A percentile compares a stretch with the other conserved stretches of the same genome.
phyloP scores from a whole-genome alignment of 92 coral and sea anemone species.

The Parazoanthus darwini region DNA sequence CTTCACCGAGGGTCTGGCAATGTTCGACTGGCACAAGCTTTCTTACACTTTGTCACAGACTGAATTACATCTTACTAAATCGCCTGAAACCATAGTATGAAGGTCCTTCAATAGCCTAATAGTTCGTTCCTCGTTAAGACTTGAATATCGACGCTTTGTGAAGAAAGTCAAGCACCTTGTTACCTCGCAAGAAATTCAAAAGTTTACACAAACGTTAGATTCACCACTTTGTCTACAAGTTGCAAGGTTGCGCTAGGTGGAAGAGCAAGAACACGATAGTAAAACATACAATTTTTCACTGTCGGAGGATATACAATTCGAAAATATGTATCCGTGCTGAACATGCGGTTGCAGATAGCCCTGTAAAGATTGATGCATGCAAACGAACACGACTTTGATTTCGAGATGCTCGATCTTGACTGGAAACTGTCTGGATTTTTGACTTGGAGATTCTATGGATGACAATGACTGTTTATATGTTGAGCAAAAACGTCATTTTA shows the following conservation, averaged over 20 bases:
- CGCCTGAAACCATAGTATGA: slow-evolving; percentile 31
- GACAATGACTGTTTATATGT: background rate
- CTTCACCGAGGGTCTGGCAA: background rate
- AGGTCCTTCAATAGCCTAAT: background rate
- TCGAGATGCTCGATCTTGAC: no score
- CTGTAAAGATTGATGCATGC: no score
- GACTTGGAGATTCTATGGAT: background rate
- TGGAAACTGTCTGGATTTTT: no score
- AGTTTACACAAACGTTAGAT: no score
- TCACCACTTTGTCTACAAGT: background rate
- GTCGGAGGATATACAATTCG: no score
- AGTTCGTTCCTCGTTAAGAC: background rate
- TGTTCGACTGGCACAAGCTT: slow-evolving; percentile 1
- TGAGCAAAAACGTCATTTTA: background rate
- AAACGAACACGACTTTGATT: no score
- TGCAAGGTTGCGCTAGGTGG: no score
- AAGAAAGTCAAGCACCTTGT: background rate
- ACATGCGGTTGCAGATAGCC: no score
- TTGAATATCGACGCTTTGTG: background rate
- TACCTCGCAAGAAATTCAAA: no score
- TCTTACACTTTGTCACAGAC: slow-evolving; percentile 13
- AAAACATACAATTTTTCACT: no score
- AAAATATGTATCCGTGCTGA: no score
- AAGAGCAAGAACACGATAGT: no score
- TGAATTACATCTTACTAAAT: background rate